Evolutionary conservation across 2,888 invertebrate genomes (phyloP), one percentile per base, ranked within the genome.

Genomic region (Macropis europaea): DNA sequence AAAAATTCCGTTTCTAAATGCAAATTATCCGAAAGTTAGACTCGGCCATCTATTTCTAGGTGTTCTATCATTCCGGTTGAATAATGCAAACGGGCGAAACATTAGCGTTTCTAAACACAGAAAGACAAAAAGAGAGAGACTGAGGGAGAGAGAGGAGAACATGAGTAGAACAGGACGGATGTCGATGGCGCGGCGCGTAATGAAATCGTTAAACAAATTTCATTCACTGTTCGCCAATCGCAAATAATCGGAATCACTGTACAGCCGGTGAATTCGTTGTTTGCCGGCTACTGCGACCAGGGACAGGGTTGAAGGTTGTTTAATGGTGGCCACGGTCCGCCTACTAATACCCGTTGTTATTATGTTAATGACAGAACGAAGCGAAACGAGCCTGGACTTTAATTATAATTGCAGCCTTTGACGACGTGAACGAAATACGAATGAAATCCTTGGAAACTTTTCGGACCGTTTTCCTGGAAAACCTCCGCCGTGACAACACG

Each of bases 201-300:
- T 73, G 66, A 56, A 71, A 71, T 73, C 38, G 22, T 43, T 48
- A 50, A 66, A 56, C 48, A 59, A n/a, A 53, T 64, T 48, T 43
- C 22, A 32, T 54, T 32, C 30, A 7, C 17, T 3, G 26, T 38
- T 15, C 3, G 24, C 24, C n/a, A 26, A 63, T 48, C 24, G 26
- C 54, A 48, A 62, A 53, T 42, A n/a, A 59, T 54, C 50, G 19
- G 34, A 26, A 50, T 42, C 57, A 26, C 13, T 42, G 15, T 26
- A n/a, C 22, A n/a, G 2, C 15, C 26, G 17, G 22, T 56, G n/a
- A 56, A 68, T 61, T 68, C 42, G 42, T 66, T 59, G 53, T 66
- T 66, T 59, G 34, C 40, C n/a, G 6, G 32, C 22, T 28, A 50
- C 28, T 22, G 47, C 38, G 57, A 11, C 17, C 5, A 17, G n/a